A percentile compares a stretch with the other conserved stretches of the same genome.
Conservation (phyloP, 2,113 vertebrate genomes). For the Tupaia chinensis region DNA sequence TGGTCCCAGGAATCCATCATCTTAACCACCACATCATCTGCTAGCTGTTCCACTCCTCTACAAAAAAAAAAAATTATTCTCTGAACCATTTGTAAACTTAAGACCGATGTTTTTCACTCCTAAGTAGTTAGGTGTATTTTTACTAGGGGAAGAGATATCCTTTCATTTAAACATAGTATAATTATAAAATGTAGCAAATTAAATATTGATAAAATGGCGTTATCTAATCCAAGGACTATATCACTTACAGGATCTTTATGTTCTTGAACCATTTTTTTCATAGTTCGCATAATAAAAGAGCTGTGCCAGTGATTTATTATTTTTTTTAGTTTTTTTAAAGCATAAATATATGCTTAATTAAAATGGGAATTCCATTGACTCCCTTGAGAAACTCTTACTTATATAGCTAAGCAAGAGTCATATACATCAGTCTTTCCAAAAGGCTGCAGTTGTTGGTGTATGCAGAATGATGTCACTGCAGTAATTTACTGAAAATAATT, state of each 20-base stretch:
- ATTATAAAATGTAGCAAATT: not conserved
- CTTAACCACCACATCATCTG: no score
- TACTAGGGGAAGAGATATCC: not conserved
- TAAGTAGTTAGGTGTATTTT: not conserved
- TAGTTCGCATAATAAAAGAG: not conserved
- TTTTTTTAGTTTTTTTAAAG: conserved; percentile 40
- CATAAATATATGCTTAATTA: conserved; percentile 52
- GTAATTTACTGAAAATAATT: not conserved
- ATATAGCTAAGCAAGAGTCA: not conserved
- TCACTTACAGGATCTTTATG: not conserved
- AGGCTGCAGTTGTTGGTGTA: not conserved
- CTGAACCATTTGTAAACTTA: not conserved
- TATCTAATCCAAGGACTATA: not conserved
- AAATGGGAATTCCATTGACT: conserved; percentile 43
- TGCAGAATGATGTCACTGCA: not conserved
- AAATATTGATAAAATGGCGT: not conserved
- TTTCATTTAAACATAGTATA: not conserved
- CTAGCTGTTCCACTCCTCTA: no score
- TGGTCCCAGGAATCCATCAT: no score
- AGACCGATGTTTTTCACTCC: not conserved
- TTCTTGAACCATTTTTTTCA: not conserved
- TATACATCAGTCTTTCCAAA: conserved; percentile 15
- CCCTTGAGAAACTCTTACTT: not conserved
- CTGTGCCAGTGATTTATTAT: not conserved
- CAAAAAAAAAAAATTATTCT: not conserved